Conservation (phyloP, 2,113 vertebrate genomes). For the Mobula birostris region DNA sequence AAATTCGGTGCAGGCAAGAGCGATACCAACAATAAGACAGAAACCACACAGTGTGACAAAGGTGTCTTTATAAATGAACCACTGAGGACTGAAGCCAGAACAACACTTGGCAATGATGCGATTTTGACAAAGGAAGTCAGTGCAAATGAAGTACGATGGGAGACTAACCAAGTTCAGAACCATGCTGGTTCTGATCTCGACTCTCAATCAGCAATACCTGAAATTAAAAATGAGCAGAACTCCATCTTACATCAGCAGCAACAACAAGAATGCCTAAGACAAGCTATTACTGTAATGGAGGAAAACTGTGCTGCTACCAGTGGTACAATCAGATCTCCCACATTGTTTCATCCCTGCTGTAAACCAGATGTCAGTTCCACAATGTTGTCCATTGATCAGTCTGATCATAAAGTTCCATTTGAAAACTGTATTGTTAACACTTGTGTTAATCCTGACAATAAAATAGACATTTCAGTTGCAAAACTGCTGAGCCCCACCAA, state of each 20-base stretch:
- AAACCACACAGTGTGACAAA: constrained; percentile 40
- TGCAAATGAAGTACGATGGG: constrained; percentile 44
- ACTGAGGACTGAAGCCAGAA: constrained; percentile 43
- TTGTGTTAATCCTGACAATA: background rate
- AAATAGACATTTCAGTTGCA: background rate
- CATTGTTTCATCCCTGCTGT: background rate
- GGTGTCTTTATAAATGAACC: constrained; percentile 42
- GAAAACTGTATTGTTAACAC: background rate
- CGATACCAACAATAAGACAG: constrained; percentile 42
- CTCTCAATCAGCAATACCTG: constrained; percentile 44
- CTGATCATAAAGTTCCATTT: background rate
- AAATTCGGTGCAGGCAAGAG: constrained; percentile 38
- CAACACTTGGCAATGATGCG: constrained; percentile 39
- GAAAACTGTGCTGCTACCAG: background rate
- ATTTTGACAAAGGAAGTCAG: constrained; percentile 38
- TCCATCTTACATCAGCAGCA: constrained; percentile 41
- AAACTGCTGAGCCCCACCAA: too few relatives aligned
- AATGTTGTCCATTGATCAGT: background rate
- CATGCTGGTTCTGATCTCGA: constrained; percentile 42
- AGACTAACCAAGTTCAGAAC: constrained; percentile 42
- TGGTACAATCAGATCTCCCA: background rate
- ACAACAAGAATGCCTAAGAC: background rate
- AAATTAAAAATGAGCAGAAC: constrained; percentile 44
- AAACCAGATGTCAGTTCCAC: background rate
- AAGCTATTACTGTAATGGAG: background rate